Percentiles rank a stretch among this genome's conserved stretches.
Evolutionary conservation across 1,140 invertebrate genomes (phyloP).

Genomic region (Reticulitermes speratus): DNA sequence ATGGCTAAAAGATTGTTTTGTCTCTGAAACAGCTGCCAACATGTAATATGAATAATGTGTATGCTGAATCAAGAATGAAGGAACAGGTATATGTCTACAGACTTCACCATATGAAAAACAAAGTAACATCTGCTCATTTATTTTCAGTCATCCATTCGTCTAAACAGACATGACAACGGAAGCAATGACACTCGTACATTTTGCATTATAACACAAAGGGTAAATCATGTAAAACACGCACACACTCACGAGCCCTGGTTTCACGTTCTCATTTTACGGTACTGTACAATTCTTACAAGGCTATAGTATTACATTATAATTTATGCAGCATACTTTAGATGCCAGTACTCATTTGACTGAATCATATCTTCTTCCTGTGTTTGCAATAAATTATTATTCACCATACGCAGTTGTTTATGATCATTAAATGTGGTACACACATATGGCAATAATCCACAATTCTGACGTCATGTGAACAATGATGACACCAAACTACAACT

Average conservation of each 20-base stretch:
- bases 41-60: neutral
- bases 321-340: conserved; percentile 8
- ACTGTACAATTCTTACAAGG: neutral
- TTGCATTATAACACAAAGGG: neutral
- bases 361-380: neutral
- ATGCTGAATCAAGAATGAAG: neutral
- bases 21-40: neutral
- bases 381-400: neutral
- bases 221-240: neutral
- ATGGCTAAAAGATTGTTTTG: neutral
- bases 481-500: conserved; percentile 6
- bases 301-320: neutral
- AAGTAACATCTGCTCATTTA: conserved; percentile 8
- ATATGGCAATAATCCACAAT: neutral
- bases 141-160: neutral
- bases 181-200: conserved; percentile 2
- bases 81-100: neutral
- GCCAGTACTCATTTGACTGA: neutral
- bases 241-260: neutral
- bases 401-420: neutral
- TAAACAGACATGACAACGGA: conserved; percentile 4
- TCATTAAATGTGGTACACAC: neutral
- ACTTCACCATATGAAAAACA: neutral
- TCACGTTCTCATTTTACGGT: neutral
- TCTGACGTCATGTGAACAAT: neutral